These are phyloP conservation scores for Leptopilina drosophilae DNA, from an alignment of 2,888 invertebrate species.

Conservation along the genomic window DNA sequence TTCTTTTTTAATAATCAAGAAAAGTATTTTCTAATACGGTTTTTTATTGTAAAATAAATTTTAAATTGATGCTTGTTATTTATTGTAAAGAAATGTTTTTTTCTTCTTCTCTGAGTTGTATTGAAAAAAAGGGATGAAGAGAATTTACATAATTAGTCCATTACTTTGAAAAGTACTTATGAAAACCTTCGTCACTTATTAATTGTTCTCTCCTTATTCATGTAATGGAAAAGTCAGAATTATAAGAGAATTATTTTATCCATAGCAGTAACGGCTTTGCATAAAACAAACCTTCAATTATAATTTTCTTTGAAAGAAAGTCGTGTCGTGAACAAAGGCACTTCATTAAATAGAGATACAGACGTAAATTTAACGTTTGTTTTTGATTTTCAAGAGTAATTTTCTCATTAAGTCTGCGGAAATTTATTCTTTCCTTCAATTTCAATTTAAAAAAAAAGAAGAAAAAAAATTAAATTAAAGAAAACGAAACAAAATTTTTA, in stretches of 20 bases:
- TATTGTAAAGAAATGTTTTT: too few relatives aligned
- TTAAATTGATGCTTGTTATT: too few relatives aligned
- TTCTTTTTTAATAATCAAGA: too few relatives aligned
- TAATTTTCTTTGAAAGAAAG: neutral
- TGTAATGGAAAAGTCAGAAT: neutral
- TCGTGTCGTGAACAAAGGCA: neutral
- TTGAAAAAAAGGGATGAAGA: neutral
- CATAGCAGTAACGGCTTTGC: neutral
- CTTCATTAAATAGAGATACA: neutral
- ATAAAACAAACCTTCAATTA: conserved; percentile 24
- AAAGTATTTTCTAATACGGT: neutral
- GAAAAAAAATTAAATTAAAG: neutral
- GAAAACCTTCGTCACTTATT: conserved; percentile 16
- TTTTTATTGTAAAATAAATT: neutral
- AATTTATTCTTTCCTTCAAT: too few relatives aligned
- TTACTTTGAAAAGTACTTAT: neutral
- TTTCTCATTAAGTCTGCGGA: neutral
- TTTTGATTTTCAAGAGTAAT: neutral
- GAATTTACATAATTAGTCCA: conserved; percentile 6
- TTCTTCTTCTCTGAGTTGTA: too few relatives aligned
- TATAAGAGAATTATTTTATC: neutral
- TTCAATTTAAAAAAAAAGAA: neutral
- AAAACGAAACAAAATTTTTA: too few relatives aligned
- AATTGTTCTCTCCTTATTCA: neutral
- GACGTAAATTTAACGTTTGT: neutral